Evolutionary conservation across 2,888 invertebrate species (phyloP), one percentile per base, ranked within the genome.

Genomic region (Cheilosia pagana): DNA sequence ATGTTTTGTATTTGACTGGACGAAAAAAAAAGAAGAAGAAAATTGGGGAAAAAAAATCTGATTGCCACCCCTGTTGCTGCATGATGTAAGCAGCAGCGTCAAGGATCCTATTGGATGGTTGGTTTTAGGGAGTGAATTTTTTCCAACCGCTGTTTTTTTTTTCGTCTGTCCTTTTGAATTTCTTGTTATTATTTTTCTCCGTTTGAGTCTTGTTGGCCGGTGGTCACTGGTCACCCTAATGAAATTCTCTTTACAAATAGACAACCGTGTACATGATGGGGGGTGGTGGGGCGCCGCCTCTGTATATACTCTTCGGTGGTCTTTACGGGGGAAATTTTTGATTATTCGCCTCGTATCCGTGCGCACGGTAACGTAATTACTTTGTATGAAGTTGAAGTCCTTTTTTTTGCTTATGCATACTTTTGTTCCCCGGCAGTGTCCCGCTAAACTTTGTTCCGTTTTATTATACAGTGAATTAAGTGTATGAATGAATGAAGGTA

Each of bases 141-240:
- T 53, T n/a, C 41, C 19, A 2, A 8, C 21, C n/a, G n/a, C 12
- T 41, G 12, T 41, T 41, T 39, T 12, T 41, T 12, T n/a, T 41
- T 71, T 52, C 48, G 53, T 72, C 43, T 57, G 7, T 57, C 59
- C 57, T 63, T 67, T 67, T 67, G 71, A 62, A 57, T 59, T 65
- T 70, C 70, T 70, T 67, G 74, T 65, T 79, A 85, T 75, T 79
- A 71, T 85, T 71, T 85, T 71, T 85, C 39, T 68, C 39, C 65
- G 59, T 81, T 81, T 81, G 70, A 53, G 63, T 63, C 53, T 59
- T 59, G 72, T 59, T 52, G 68, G 63, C 79, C 79, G 70, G 39
- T 65, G 68, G 63, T 75, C 85, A 71, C 28, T 76, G 81, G 85
- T 85, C 81, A 81, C 75, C 71, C 71, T 85, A 81, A 81, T 81